These are phyloP conservation scores for Plusia festucae DNA, from an alignment of 2,888 invertebrate species.

Conservation along the genomic window DNA sequence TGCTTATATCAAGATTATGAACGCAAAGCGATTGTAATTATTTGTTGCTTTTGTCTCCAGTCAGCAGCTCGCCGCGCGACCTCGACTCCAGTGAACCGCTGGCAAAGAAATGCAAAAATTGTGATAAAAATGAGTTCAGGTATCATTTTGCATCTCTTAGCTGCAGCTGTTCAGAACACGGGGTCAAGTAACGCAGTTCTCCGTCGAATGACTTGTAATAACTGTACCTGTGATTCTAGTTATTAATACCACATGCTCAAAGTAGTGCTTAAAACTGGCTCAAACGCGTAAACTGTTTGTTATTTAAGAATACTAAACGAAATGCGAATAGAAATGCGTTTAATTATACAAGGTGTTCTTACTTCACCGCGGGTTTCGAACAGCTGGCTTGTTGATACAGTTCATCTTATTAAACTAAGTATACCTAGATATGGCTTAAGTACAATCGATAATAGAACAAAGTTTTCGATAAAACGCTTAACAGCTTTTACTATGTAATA, in stretches of 20 bases:
- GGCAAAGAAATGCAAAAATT: constrained; percentile 70
- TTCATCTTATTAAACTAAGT: constrained; percentile 2
- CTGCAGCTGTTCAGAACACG: constrained; percentile 32
- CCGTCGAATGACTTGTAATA: not conserved
- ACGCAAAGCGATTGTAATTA: constrained; percentile 59
- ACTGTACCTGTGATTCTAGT: not conserved
- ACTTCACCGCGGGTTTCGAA: constrained; percentile 37
- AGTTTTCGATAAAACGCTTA: not conserved
- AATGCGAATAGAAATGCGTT: constrained; percentile 14
- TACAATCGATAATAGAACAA: not conserved
- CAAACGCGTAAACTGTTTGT: too few relatives aligned
- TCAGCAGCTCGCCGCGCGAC: constrained; percentile 51
- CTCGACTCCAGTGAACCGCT: constrained; percentile 31
- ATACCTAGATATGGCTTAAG: constrained; percentile 10
- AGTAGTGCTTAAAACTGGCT: not conserved
- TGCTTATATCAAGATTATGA: too few relatives aligned
- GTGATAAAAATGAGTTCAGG: constrained; percentile 69
- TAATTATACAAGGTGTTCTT: not conserved
- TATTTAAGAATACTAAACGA: not conserved
- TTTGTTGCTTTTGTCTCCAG: constrained; percentile 64
- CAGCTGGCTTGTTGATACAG: constrained; percentile 21
- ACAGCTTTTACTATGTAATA: constrained; percentile 12
- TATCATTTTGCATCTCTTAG: constrained; percentile 52
- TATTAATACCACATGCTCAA: not conserved
- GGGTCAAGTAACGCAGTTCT: constrained; percentile 19